These are phyloP conservation scores for Mirza zaza DNA, from an alignment of 2,113 vertebrate species.

Conservation along the genomic window DNA sequence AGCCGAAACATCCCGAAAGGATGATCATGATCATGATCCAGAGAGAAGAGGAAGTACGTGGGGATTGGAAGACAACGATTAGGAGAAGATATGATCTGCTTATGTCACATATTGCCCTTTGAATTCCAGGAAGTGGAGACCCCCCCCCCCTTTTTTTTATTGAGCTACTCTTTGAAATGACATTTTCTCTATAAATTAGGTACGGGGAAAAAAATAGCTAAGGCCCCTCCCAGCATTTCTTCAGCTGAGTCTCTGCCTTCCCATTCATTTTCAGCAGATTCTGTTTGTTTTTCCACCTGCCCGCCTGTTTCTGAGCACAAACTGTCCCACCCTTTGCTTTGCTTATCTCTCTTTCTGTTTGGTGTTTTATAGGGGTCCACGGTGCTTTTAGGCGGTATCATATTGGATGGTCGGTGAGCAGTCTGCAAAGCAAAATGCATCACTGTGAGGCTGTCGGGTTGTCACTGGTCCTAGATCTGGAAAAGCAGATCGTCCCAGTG, in stretches of 20 bases:
- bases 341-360: slow-evolving; percentile 58
- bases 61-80: neutral
- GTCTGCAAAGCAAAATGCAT: neutral
- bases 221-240: neutral
- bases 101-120: neutral
- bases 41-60: neutral
- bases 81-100: neutral
- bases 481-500: neutral
- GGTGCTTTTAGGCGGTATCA: neutral
- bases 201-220: no score
- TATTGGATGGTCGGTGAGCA: neutral
- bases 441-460: neutral
- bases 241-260: neutral
- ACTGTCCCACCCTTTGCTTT: neutral
- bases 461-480: neutral
- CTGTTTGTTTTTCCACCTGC: slow-evolving; percentile 37
- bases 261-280: neutral
- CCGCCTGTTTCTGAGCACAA: neutral
- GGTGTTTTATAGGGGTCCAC: neutral
- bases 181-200: neutral
- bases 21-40: fast-evolving
- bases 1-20: neutral
- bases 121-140: neutral
- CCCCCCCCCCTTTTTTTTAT: neutral
- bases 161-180: neutral